These are phyloP conservation scores for Styela clava DNA, from an alignment of 23 tunicate species.

Conservation along the genomic window DNA sequence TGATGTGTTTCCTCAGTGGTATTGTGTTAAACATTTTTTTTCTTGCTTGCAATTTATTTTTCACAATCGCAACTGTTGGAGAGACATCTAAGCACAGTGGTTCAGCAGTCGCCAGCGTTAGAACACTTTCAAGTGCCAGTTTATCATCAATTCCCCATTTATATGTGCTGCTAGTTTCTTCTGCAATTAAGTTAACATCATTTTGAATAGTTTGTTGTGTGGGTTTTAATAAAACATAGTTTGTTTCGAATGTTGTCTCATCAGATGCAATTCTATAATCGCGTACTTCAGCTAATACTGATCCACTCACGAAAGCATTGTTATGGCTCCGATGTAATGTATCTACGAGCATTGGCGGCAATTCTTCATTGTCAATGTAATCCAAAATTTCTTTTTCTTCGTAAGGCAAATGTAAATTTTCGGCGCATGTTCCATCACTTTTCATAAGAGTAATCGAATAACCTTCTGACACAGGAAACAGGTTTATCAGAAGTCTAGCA, in stretches of 20 bases:
- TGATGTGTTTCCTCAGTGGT: conserved; percentile 39
- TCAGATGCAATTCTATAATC: conserved; percentile 77
- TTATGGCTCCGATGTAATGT: conserved; percentile 27
- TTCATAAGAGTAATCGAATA: conserved; percentile 61
- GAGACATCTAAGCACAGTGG: conserved; percentile 87
- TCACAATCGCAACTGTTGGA: conserved; percentile 67
- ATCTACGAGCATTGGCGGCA: conserved; percentile 62
- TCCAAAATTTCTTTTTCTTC: conserved; percentile 71
- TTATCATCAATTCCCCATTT: conserved; percentile 39
- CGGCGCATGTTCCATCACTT: conserved; percentile 38
- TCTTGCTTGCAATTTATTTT: conserved; percentile 44
- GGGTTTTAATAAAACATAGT: conserved; percentile 63
- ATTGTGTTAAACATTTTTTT: conserved; percentile 38
- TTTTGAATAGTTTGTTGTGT: conserved; percentile 61
- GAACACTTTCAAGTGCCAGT: conserved; percentile 56
- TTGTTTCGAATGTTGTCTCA: conserved; percentile 35
- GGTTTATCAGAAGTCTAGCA: conserved; percentile 52
- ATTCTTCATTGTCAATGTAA: conserved; percentile 81
- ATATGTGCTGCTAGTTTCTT: background rate
- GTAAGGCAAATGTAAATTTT: conserved; percentile 56
- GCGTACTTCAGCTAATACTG: conserved; percentile 66
- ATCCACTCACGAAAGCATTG: conserved; percentile 47
- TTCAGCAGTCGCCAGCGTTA: conserved; percentile 70
- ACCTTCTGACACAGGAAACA: conserved; percentile 76
- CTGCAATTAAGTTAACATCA: conserved; percentile 26